Percentiles rank a stretch among this genome's conserved stretches.
Conservation (phyloP, 2,888 invertebrate genomes). For the Cephus pulcher region DNA sequence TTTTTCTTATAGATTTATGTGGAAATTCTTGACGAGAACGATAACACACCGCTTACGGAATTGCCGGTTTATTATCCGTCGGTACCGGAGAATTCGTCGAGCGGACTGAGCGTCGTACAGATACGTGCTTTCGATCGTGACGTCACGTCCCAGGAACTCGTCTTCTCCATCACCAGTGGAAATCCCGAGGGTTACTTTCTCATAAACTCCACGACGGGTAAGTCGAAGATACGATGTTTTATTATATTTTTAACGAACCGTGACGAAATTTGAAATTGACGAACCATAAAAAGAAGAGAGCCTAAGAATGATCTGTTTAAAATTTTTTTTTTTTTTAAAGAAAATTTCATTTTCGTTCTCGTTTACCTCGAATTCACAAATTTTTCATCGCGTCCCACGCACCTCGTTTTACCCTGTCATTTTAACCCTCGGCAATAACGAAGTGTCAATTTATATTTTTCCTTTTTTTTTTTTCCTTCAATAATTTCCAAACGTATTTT, state of each 20-base stretch:
- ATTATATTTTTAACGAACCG: neutral
- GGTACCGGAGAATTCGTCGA: conserved; percentile 83
- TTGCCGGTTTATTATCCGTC: conserved; percentile 87
- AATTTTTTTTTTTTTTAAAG: neutral
- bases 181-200: conserved; percentile 93
- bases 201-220: conserved; percentile 87
- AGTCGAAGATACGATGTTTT: conserved; percentile 41
- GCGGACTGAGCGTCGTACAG: conserved; percentile 78
- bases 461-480: neutral
- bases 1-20: conserved; percentile 75
- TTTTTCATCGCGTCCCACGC: neutral
- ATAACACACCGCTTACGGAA: conserved; percentile 91
- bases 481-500: neutral
- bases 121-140: conserved; percentile 86
- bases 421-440: neutral
- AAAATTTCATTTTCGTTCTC: neutral
- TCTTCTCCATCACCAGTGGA: conserved; percentile 89
- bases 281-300: neutral
- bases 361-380: neutral
- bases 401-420: neutral
- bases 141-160: conserved; percentile 73
- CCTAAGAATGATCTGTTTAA: neutral
- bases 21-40: conserved; percentile 92
- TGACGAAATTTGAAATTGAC: neutral
- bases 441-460: too few relatives aligned